These are phyloP conservation scores for Cheirogaleus medius DNA, from an alignment of 2,113 vertebrate genomes.

Conservation along the genomic window DNA sequence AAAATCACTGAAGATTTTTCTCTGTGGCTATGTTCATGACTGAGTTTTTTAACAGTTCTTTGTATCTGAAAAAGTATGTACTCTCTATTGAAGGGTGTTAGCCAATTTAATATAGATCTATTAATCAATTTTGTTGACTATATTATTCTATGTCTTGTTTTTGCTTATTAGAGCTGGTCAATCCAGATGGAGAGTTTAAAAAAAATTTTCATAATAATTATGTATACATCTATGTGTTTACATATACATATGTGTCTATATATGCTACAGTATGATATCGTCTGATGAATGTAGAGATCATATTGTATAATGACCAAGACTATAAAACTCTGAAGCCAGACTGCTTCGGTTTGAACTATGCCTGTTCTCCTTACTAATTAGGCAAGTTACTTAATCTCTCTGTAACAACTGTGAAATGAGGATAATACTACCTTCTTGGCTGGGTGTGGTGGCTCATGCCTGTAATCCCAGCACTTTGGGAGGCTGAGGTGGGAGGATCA, in stretches of 20 bases:
- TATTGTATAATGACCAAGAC: too few relatives aligned
- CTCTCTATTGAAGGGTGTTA: background rate
- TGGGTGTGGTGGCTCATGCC: too few relatives aligned
- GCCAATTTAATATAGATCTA: background rate
- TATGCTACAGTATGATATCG: background rate
- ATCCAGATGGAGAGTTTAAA: background rate
- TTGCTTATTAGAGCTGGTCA: background rate
- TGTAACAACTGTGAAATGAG: background rate
- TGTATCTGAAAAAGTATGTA: background rate
- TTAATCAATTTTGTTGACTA: background rate
- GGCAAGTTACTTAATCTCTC: background rate
- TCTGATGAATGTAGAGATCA: background rate
- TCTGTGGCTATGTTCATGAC: background rate
- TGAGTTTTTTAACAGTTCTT: background rate
- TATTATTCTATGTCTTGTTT: background rate
- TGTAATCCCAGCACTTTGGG: too few relatives aligned
- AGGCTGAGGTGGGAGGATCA: too few relatives aligned
- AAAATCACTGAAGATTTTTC: background rate
- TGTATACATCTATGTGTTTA: too few relatives aligned
- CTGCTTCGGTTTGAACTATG: fast-evolving
- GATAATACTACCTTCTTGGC: background rate
- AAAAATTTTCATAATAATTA: background rate
- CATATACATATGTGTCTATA: too few relatives aligned
- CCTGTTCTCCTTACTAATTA: background rate
- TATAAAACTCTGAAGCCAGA: background rate